phyloP scores from a whole-genome alignment of 2,113 vertebrate genomes.

The Neogobius melanostomus region DNA sequence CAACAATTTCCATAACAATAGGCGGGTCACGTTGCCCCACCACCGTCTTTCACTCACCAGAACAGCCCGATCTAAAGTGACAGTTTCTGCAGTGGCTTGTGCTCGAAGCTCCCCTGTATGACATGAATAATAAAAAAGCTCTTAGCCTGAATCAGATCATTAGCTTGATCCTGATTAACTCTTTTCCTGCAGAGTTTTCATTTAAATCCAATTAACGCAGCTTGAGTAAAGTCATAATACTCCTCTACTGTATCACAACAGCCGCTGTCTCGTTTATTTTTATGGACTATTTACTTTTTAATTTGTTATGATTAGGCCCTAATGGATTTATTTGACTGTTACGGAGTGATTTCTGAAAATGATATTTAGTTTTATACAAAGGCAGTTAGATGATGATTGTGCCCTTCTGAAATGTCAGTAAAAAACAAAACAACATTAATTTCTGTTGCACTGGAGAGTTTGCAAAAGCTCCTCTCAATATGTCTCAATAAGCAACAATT shows the following conservation, averaged over 20 bases:
- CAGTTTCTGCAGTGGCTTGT: background rate
- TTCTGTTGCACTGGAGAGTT: background rate
- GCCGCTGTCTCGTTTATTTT: slow-evolving; percentile 4
- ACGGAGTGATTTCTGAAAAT: background rate
- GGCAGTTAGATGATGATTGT: background rate
- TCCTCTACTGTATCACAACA: background rate
- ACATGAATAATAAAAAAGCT: slow-evolving; percentile 12
- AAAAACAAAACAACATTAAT: background rate
- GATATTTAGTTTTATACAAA: background rate
- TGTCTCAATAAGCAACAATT: background rate
- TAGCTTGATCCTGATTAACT: slow-evolving; percentile 11
- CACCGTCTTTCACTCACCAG: background rate
- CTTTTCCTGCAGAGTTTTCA: slow-evolving; percentile 8
- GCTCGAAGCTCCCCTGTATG: background rate
- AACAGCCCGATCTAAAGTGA: background rate
- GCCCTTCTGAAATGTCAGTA: background rate
- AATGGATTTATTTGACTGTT: slow-evolving; percentile 10
- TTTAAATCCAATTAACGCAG: background rate
- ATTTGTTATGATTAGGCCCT: slow-evolving; percentile 8
- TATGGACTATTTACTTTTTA: slow-evolving; percentile 11
- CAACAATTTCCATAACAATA: background rate
- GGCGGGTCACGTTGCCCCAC: background rate
- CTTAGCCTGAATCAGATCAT: background rate
- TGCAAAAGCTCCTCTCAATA: background rate
- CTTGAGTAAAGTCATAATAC: background rate